Percentiles rank a stretch among this genome's conserved stretches.
These are phyloP conservation scores for Anthophora plumipes DNA, from an alignment of 2,888 invertebrate genomes.

Conservation along the genomic window DNA sequence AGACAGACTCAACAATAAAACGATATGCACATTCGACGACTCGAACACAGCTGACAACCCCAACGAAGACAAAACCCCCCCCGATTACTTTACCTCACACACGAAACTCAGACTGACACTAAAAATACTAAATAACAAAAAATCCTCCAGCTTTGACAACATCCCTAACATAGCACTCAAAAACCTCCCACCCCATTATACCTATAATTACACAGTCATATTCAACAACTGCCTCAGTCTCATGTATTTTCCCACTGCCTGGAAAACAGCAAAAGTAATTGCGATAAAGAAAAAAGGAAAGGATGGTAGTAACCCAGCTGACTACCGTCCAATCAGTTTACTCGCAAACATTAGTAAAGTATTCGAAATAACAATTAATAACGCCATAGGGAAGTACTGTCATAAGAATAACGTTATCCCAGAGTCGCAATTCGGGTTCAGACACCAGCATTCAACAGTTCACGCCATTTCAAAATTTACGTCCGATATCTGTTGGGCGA, in stretches of 20 bases:
- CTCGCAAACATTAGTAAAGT: too few species aligned
- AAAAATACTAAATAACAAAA: slow-evolving; percentile 50
- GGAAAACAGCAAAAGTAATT: slow-evolving; percentile 68
- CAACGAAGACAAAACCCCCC: too few species aligned
- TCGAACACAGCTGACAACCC: too few species aligned
- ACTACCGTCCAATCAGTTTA: slow-evolving; percentile 60
- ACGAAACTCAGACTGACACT: too few species aligned
- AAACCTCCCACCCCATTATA: too few species aligned
- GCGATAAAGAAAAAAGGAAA: slow-evolving; percentile 49
- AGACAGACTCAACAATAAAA: too few species aligned
- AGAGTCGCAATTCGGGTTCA: slow-evolving; percentile 69
- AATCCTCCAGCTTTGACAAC: slow-evolving; percentile 49
- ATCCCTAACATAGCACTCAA: too few species aligned
- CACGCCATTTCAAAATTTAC: too few species aligned
- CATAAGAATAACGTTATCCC: slow-evolving; percentile 58
- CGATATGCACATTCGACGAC: too few species aligned
- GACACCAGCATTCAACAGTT: neutral
- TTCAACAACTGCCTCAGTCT: slow-evolving; percentile 67
- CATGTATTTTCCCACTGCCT: slow-evolving; percentile 68
- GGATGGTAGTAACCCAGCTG: slow-evolving; percentile 56
- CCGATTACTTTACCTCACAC: too few species aligned
- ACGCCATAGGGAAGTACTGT: slow-evolving; percentile 38
- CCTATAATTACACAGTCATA: too few species aligned
- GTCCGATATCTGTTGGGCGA: too few species aligned
- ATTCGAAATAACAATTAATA: slow-evolving; percentile 65